Evolutionary conservation across 2,888 invertebrate species (phyloP), one percentile per base, ranked within the genome.

Genomic region (Chrysomela aeneicollis): DNA sequence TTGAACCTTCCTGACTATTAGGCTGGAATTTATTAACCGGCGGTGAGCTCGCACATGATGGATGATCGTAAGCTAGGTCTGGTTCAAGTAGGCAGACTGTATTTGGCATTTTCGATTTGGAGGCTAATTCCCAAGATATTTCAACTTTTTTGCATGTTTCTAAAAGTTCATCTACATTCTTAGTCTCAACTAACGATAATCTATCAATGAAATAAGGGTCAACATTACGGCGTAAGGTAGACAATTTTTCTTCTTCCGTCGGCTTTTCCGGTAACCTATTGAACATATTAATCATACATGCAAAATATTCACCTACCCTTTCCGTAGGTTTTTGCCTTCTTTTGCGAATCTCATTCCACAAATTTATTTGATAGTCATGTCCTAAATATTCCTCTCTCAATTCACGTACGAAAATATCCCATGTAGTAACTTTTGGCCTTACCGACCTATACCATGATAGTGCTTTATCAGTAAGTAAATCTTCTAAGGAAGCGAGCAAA

Each of bases 41-140:
- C 5, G 22, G 18, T n/a, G n/a, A n/a, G n/a, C n/a, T n/a, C n/a
- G n/a, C n/a, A n/a, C n/a, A n/a, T n/a, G n/a, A n/a, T n/a, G 49
- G 19, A 49, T 18, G 10, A 10, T 49, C 12, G 19, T 49, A 49
- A 0, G 49, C 49, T 49, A 17, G 17, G 17, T 49, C 49, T 17
- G 49, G 49, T 17, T 49, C 49, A 21, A 49, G 49, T 9, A 49
- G 49, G 12, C 49, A 49, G 4, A 49, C 49, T 49, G 15, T 19
- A 19, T 49, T 49, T 8, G 21, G 49, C 49, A 17, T 49, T 49
- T 49, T 49, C 1, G 49, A 49, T 21, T 49, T 49, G 9, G 9
- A 17, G 12, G 21, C 49, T 49, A 49, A 17, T 18, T 49, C 49
- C 17, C 49, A 18, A 3, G 49, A 49, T 17, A 49, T 49, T 21